phyloP scores from a whole-genome alignment of 1,140 invertebrate species.

The Latrodectus geometricus region DNA sequence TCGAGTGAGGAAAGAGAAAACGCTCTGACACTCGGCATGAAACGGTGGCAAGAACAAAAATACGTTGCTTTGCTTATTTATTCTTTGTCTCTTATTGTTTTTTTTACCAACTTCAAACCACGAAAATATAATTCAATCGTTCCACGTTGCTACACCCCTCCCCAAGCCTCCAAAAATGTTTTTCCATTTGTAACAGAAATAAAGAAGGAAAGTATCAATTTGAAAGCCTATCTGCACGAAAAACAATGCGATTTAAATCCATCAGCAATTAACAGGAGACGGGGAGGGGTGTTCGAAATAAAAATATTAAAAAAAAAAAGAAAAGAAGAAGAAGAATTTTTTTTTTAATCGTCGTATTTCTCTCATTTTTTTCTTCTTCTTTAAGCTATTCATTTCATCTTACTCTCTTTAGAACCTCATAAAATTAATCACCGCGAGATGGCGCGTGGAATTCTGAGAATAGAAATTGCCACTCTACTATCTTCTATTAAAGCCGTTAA shows the following conservation, averaged over 20 bases:
- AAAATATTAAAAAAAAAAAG: not conserved
- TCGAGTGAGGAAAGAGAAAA: not conserved
- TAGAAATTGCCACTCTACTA: conserved; percentile 52
- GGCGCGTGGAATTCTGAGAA: not conserved
- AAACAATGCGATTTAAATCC: conserved; percentile 56
- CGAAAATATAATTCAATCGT: conserved; percentile 57
- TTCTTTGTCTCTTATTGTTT: not conserved
- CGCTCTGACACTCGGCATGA: not conserved
- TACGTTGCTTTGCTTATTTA: not conserved
- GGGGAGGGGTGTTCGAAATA: not conserved
- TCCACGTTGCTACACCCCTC: not conserved
- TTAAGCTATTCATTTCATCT: not conserved
- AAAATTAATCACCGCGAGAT: conserved; percentile 45
- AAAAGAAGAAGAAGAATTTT: not conserved
- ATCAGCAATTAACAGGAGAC: conserved; percentile 25
- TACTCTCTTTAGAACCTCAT: conserved; percentile 31
- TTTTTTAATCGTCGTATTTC: conserved; percentile 10
- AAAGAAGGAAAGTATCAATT: conserved; percentile 14
- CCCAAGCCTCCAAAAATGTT: not conserved
- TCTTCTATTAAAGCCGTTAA: conserved; percentile 59
- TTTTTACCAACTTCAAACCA: conserved; percentile 23
- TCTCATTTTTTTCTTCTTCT: conserved; percentile 2
- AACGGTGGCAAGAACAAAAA: not conserved
- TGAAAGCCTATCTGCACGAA: not conserved
- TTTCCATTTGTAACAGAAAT: not conserved